Evolutionary conservation across 2,113 vertebrate species (phyloP).

Genomic region (Poecile atricapillus): DNA sequence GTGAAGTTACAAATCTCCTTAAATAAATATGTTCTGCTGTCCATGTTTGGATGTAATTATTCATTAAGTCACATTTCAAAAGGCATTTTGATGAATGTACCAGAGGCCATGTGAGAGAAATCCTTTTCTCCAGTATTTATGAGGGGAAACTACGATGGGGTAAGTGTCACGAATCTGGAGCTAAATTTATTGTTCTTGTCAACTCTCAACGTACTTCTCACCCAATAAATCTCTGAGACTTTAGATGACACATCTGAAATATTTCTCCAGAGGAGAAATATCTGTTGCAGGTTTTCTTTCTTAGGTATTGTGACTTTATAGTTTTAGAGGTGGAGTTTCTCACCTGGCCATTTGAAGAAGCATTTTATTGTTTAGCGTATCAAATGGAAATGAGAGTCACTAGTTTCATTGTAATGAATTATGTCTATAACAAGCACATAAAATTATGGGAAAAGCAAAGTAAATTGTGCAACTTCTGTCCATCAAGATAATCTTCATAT

Average conservation of each 20-base stretch:
- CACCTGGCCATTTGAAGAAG: not conserved
- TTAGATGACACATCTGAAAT: conserved; percentile 29
- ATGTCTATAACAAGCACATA: not conserved
- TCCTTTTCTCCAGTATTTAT: conserved; percentile 48
- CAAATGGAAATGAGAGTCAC: not conserved
- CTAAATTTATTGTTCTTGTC: conserved; percentile 49
- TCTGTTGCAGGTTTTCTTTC: conserved; percentile 8
- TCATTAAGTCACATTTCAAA: conserved; percentile 44
- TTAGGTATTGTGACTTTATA: not conserved
- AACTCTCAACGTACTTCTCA: conserved; percentile 45
- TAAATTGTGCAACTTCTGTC: not conserved
- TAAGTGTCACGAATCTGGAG: conserved; percentile 40
- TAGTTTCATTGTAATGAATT: not conserved
- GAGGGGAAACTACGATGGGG: not conserved
- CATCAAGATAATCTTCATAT: not conserved
- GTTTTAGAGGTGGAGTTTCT: not conserved
- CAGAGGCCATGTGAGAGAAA: conserved; percentile 14
- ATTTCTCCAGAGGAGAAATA: conserved; percentile 16
- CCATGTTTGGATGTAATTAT: conserved; percentile 1
- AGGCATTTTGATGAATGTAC: conserved; percentile 23
- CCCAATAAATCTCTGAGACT: conserved; percentile 33
- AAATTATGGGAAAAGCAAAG: not conserved
- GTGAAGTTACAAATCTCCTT: conserved; percentile 11
- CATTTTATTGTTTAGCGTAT: not conserved
- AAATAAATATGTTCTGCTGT: conserved; percentile 28